phyloP scores from a whole-genome alignment of 2,113 vertebrate species.

The Tetrax tetrax region DNA sequence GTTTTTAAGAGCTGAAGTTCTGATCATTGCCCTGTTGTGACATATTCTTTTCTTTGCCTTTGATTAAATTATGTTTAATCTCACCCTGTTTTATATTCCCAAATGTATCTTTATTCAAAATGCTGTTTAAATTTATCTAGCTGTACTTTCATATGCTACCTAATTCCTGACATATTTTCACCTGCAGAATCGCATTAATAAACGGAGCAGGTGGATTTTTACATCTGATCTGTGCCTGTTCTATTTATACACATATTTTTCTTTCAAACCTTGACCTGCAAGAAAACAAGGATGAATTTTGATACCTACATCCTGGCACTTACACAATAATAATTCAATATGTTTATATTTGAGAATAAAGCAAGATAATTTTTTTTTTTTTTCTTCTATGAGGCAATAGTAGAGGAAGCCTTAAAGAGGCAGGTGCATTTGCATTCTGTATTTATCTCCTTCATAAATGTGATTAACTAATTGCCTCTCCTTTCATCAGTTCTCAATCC shows the following conservation, averaged over 20 bases:
- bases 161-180: conserved; percentile 29
- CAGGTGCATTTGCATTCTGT: not conserved
- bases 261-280: conserved; percentile 60
- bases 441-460: conserved; percentile 2
- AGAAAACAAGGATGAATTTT: conserved; percentile 59
- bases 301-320: conserved; percentile 30
- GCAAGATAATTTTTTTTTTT: not conserved
- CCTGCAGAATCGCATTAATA: conserved; percentile 3
- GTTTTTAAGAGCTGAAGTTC: not conserved
- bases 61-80: not conserved
- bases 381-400: conserved; percentile 1
- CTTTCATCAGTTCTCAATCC: conserved; percentile 25
- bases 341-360: conserved; percentile 61
- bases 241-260: conserved; percentile 23
- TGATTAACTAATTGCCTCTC: not conserved
- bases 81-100: not conserved
- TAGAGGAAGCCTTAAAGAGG: not conserved
- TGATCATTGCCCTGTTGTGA: not conserved
- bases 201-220: conserved; percentile 46
- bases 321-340: conserved; percentile 18
- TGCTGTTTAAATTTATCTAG: not conserved
- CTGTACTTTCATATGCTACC: not conserved
- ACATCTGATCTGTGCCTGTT: conserved; percentile 36
- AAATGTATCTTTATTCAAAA: conserved; percentile 21
- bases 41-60: not conserved